A percentile compares a stretch with the other conserved stretches of the same genome.
phyloP scores from a whole-genome alignment of 2,113 vertebrate genomes.

The Petromus typicus region DNA sequence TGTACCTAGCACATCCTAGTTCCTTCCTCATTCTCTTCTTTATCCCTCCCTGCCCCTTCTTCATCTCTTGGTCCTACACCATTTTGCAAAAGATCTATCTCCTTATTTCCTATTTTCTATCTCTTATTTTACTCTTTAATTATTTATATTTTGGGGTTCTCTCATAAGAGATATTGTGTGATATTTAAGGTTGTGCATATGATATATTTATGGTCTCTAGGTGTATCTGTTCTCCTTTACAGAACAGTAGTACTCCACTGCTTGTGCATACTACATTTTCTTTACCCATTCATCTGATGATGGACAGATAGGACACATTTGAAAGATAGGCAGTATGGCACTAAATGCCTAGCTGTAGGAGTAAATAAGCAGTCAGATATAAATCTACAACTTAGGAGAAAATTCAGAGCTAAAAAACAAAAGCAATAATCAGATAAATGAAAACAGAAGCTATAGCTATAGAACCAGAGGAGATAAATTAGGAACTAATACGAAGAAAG shows the following conservation, averaged over 20 bases:
- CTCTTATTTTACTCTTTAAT: not conserved
- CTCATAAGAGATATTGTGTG: not conserved
- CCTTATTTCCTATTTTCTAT: not conserved
- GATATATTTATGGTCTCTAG: not conserved
- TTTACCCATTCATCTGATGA: not conserved
- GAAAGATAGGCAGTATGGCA: not conserved
- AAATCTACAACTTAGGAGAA: not conserved
- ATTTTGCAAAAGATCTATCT: not conserved
- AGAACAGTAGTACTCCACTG: not conserved
- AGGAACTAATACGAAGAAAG: not conserved
- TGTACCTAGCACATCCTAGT: not conserved
- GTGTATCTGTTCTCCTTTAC: not conserved
- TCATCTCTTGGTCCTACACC: not conserved
- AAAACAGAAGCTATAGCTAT: not conserved
- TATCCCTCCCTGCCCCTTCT: not conserved
- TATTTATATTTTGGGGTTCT: not conserved
- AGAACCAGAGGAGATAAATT: not conserved
- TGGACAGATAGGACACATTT: not conserved
- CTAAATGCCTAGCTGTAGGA: not conserved
- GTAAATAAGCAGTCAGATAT: not conserved
- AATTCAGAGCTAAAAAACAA: slow-evolving; percentile 1
- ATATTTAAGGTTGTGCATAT: not conserved
- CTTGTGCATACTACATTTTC: not conserved
- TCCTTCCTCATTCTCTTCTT: not conserved
- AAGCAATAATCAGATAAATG: not conserved